phyloP scores from a whole-genome alignment of 2,888 invertebrate genomes.

The Eremobia ochroleuca region DNA sequence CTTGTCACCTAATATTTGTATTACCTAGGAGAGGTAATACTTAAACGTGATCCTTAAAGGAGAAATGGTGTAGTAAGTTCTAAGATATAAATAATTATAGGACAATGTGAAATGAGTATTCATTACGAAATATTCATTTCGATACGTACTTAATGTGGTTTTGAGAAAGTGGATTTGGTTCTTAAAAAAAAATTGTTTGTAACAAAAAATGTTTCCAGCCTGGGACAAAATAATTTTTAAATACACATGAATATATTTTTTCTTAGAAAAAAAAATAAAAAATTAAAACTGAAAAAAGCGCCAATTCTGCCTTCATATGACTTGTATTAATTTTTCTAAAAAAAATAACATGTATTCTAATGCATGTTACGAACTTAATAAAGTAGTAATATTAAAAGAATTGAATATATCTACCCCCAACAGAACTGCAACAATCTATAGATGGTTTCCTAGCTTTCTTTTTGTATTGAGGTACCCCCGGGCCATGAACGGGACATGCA shows the following conservation, averaged over 20 bases:
- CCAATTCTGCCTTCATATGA: not conserved
- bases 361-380: not conserved
- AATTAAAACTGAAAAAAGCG: not conserved
- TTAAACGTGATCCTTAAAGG: not conserved
- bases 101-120: conserved; percentile 3
- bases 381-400: not conserved
- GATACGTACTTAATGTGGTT: not conserved
- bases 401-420: conserved; percentile 77
- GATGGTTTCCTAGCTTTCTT: conserved; percentile 81
- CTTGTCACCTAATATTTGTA: not conserved
- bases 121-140: too few relatives aligned
- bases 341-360: not conserved
- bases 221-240: not conserved
- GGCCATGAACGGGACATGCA: conserved; percentile 74
- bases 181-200: not conserved
- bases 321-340: not conserved
- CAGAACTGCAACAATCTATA: conserved; percentile 87
- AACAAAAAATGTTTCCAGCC: not conserved
- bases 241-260: not conserved
- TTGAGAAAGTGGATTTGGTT: not conserved
- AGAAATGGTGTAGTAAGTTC: not conserved
- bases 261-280: not conserved
- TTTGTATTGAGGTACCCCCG: conserved; percentile 76
- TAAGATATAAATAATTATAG: not conserved
- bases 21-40: not conserved